These are phyloP conservation scores for Zaprionus kolodkinae DNA, from an alignment of 1,140 invertebrate species.

Conservation along the genomic window DNA sequence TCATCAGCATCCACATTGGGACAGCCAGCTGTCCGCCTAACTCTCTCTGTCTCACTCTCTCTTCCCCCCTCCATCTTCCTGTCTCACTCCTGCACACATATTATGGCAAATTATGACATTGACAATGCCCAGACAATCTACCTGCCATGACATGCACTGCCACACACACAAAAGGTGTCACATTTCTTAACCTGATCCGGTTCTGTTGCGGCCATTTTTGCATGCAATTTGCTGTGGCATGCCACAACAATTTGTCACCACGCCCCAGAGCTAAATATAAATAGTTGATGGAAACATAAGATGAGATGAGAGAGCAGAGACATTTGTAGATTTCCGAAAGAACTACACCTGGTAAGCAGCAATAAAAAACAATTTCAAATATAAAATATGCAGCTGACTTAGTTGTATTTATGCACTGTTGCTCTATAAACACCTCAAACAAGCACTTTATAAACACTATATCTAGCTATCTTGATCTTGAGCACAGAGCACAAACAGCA, in stretches of 20 bases:
- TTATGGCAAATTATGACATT: constrained; percentile 82
- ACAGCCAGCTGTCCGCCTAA: constrained; percentile 25
- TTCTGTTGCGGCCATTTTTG: constrained; percentile 53
- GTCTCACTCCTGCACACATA: constrained; percentile 21
- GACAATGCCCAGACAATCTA: constrained; percentile 59
- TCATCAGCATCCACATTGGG: constrained; percentile 35
- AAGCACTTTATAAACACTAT: constrained; percentile 27
- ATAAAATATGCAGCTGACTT: neutral
- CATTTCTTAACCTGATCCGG: constrained; percentile 65
- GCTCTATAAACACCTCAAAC: constrained; percentile 17
- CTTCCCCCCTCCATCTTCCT: neutral
- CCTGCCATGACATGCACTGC: constrained; percentile 2
- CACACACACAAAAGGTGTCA: constrained; percentile 58
- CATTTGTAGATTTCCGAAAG: neutral
- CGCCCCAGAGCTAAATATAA: constrained; percentile 37
- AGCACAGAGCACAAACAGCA: constrained; percentile 9
- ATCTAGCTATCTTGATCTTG: constrained; percentile 18
- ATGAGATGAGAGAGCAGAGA: neutral
- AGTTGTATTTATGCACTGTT: neutral
- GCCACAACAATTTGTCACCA: constrained; percentile 52
- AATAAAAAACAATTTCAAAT: neutral
- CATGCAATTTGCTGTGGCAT: constrained; percentile 39
- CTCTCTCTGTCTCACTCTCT: neutral
- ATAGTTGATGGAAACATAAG: constrained; percentile 20
- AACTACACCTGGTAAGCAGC: neutral